Conservation (phyloP, 2,797 vertebrate species). For the Leptodactylus fallax region DNA sequence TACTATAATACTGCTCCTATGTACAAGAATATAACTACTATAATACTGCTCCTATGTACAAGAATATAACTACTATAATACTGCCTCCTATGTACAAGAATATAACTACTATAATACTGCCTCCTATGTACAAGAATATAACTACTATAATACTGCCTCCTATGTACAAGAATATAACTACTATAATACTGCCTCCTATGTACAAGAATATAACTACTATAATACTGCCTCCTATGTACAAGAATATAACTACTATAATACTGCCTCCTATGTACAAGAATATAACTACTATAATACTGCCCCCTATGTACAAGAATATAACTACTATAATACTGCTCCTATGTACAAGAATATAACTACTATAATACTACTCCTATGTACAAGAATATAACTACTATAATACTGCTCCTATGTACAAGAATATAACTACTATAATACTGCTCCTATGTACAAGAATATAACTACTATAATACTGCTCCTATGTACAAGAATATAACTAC, state of each 20-base stretch:
- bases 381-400: constrained; percentile 10
- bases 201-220: constrained; percentile 14
- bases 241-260: constrained; percentile 4
- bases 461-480: constrained; percentile 19
- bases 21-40: neutral
- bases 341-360: constrained; percentile 13
- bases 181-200: neutral
- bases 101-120: constrained; percentile 26
- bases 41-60: neutral
- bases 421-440: constrained; percentile 10
- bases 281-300: constrained; percentile 15
- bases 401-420: neutral
- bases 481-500: neutral
- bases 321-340: neutral
- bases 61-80: constrained; percentile 18
- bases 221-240: neutral
- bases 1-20: neutral
- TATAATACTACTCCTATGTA: neutral
- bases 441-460: constrained; percentile 2
- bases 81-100: constrained; percentile 12
- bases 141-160: constrained; percentile 2
- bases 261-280: neutral
- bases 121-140: constrained; percentile 4
- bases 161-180: constrained; percentile 24
- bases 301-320: neutral